phyloP scores from a whole-genome alignment of 2,113 vertebrate genomes.

The Hypocryptadius cinnamomeus region DNA sequence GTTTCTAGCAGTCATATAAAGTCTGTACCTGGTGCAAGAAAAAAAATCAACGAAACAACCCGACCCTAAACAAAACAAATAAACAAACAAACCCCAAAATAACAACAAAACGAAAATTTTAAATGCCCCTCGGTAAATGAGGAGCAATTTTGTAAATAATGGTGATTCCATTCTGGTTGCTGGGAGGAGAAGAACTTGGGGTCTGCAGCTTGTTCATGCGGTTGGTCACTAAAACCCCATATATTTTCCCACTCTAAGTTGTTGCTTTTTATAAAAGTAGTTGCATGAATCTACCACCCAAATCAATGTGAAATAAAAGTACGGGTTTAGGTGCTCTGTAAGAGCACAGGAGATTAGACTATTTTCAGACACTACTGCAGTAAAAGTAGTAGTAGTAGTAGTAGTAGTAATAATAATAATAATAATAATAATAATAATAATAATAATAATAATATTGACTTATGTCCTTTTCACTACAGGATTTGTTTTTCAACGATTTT shows the following conservation, averaged over 20 bases:
- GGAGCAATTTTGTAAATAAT: background rate
- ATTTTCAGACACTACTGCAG: background rate
- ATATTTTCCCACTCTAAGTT: background rate
- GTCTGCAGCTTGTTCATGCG: background rate
- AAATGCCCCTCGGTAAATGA: background rate
- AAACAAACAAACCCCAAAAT: background rate
- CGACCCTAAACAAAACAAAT: background rate
- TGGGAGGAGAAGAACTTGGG: background rate
- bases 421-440: too few relatives aligned
- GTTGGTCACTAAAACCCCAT: background rate
- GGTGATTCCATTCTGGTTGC: background rate
- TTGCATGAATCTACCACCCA: background rate
- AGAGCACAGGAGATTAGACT: background rate
- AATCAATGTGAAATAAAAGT: background rate
- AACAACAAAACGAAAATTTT: background rate
- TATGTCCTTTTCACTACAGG: background rate
- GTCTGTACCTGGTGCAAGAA: background rate
- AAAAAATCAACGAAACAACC: background rate
- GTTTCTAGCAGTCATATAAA: background rate
- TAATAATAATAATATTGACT: rapidly evolving
- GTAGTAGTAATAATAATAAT: background rate
- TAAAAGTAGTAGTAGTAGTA: background rate
- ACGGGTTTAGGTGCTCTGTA: background rate
- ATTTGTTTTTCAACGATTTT: background rate
- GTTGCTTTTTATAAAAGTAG: background rate